Evolutionary conservation across 92 coral and sea anemone species (phyloP).

Genomic region (Micromussa lordhowensis): DNA sequence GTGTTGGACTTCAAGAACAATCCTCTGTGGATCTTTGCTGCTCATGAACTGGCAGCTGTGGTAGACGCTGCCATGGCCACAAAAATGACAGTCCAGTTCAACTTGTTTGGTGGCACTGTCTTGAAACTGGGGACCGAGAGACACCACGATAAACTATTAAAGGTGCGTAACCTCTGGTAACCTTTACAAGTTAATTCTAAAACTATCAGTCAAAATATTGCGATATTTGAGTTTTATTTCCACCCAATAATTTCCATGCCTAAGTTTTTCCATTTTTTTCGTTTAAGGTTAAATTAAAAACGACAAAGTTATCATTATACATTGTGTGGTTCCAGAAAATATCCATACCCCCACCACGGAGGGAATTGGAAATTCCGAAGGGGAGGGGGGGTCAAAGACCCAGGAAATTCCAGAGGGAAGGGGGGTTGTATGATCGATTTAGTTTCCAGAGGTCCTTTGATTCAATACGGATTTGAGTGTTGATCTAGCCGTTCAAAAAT

Average conservation of each 20-base stretch:
- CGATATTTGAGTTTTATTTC: neutral
- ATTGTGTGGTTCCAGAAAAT: too few relatives aligned
- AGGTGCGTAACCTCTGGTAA: too few relatives aligned
- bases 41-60: constrained; percentile 83
- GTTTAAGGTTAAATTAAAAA: too few relatives aligned
- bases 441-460: too few relatives aligned
- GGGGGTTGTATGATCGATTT: too few relatives aligned
- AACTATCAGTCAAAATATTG: neutral
- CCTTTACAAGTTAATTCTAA: neutral
- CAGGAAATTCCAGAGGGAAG: too few relatives aligned
- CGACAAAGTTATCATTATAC: too few relatives aligned
- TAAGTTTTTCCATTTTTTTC: neutral
- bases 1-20: constrained; percentile 84
- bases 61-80: constrained; percentile 94
- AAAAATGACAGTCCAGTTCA: constrained; percentile 94
- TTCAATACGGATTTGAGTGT: too few relatives aligned
- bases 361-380: too few relatives aligned
- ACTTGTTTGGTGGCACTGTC: constrained; percentile 95
- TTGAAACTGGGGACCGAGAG: constrained; percentile 79
- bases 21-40: constrained; percentile 87
- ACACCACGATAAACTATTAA: constrained; percentile 68
- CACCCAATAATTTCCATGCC: neutral
- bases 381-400: too few relatives aligned
- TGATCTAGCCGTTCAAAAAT: too few relatives aligned
- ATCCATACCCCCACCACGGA: too few relatives aligned